Base-by-base conservation (phyloP, 2,113 vertebrate species). In the Cottus gobio region DNA sequence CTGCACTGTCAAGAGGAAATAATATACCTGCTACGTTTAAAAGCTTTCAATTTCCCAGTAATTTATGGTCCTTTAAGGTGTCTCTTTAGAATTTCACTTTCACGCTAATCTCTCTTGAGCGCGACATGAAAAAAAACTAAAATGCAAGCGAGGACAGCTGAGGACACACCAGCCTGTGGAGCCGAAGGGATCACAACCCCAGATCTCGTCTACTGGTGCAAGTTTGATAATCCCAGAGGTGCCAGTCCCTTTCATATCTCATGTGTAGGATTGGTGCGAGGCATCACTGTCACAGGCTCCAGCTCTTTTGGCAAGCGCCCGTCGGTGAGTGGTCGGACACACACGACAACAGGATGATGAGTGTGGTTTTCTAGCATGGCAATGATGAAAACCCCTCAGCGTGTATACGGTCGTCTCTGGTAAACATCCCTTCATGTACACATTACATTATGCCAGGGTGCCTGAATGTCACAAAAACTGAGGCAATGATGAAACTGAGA, bases 221-320 rank as follows among this genome's bases (percentile, higher is more conserved):
- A 28, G 79, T 63, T 54, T 82, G 89, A 92, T 81, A 82, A 79
- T 82, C 79, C 85, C 71, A 79, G 70, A 64, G 70, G 71, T 64
- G 61, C 9, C 61, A 63, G 76, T 71, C 65, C 69, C 72, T 80
- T 91, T 89, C 72, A 75, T 69, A 77, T 84, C 84, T 54, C 68
- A 7, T 71, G 71, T 89, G 71, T 74, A 44, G 73, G 58, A 66
- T 28, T 39, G 79, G 71, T 70, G 74, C 62, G 50, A 87, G 89
- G 85, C 82, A 86, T 94, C 88, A 84, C 77, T 16, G 67, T 85
- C 70, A 71, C 57, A 78, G 74, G 76, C 82, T 80, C 37, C 56
- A 62, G 74, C 68, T 84, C 64, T 79, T 89, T 80, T 87, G 83
- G 82, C 86, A 81, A 85, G 75, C 81, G 82, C 26, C 79, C 81